Base-by-base conservation (phyloP, 2,888 invertebrate species). In the Plagodis dolabraria region DNA sequence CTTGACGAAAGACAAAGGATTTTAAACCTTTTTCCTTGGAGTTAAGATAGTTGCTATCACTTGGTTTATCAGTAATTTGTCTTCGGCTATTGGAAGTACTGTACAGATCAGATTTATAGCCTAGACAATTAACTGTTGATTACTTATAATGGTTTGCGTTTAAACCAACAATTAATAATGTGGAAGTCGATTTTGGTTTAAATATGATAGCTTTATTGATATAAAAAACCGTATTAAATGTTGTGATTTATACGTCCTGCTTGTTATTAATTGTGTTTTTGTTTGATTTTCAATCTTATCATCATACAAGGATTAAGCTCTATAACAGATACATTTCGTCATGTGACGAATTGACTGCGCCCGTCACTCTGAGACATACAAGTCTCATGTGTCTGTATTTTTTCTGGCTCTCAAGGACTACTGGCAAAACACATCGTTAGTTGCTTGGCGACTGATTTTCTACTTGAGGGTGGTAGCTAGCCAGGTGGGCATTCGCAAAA, bases 41-140 rank as follows among this genome's bases (percentile, higher is more conserved):
- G 22, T 53, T 68, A 77, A 65, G 70, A 74, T 68, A 47, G 46
- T 57, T 56, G 57, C 66, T 70, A 0, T 36, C 42, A 61, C 56
- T 63, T 5, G 46, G 43, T 46, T 60, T 34, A 38, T 47, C 53
- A 57, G 67, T 63, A 65, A 72, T 77, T 76, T 74, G 75, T 74
- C 71, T 73, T 64, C 56, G 56, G 54, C 60, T 64, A 63, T 67
- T 67, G 64, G 63, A 64, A 73, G 72, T 75, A 71, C 78, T 76
- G 72, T 74, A 72, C 67, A 67, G 71, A 68, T 65, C 65, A 77
- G 81, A 87, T 87, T 86, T 86, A 86, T 84, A 75, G 75, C 76
- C 64, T 69, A 74, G 74, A 81, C 82, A 83, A 84, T 86, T 85
- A 86, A 81, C 74, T 77, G 77, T 80, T 79, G 83, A 83, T 85